Conservation (phyloP, 2,888 invertebrate species). For the Euzophera pinguis region DNA sequence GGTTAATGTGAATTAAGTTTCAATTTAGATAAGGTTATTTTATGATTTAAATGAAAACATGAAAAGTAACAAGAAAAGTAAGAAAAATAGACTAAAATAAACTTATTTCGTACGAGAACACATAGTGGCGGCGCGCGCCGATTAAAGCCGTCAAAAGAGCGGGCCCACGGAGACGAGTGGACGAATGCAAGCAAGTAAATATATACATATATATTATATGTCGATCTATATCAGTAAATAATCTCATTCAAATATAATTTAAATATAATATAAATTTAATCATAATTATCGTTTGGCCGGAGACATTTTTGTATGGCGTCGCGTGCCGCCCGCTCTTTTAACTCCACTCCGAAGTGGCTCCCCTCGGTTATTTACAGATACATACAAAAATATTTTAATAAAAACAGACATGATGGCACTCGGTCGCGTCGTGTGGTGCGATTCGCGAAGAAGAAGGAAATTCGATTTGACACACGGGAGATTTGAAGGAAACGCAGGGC, state of each 20-base stretch:
- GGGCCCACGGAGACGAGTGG: conserved; percentile 27
- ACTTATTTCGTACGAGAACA: conserved; percentile 46
- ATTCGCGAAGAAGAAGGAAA: conserved; percentile 26
- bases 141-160: conserved; percentile 45
- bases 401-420: conserved; percentile 74
- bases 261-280: conserved; percentile 34
- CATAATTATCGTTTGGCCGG: conserved; percentile 49
- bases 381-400: conserved; percentile 70
- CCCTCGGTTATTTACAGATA: conserved; percentile 65
- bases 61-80: conserved; percentile 27
- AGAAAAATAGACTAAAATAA: conserved; percentile 17
- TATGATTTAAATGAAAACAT: not conserved
- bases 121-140: conserved; percentile 25
- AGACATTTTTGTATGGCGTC: conserved; percentile 44
- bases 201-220: conserved; percentile 5
- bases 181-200: conserved; percentile 13
- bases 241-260: conserved; percentile 23
- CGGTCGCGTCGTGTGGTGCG: conserved; percentile 66
- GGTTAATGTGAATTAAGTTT: too few species aligned
- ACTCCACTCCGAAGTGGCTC: conserved; percentile 40
- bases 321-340: conserved; percentile 58
- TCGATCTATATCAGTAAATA: conserved; percentile 10
- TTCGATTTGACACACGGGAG: conserved; percentile 46
- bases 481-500: conserved; percentile 15
- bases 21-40: too few species aligned